Conservation (phyloP, 2,797 vertebrate genomes). For the Crocodylus rhombifer region DNA sequence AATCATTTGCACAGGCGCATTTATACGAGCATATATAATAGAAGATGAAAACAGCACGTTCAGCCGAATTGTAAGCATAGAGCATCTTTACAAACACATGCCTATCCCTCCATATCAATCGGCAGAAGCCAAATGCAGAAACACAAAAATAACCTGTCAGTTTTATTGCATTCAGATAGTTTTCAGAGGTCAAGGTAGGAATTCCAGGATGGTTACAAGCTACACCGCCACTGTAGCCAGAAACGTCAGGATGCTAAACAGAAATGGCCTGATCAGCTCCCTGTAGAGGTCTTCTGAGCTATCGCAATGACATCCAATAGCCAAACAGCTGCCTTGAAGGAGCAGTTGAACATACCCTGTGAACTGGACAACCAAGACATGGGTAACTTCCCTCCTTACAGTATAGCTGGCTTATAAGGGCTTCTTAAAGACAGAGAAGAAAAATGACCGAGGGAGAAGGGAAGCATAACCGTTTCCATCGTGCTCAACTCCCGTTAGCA, state of each 20-base stretch:
- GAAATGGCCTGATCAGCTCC: neutral
- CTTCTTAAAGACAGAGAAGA: neutral
- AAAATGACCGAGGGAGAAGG: neutral
- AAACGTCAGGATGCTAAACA: rapidly evolving
- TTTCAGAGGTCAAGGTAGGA: neutral
- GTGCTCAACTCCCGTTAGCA: neutral
- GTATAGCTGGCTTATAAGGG: neutral
- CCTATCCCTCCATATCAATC: neutral
- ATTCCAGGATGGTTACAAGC: neutral
- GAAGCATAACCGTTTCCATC: neutral
- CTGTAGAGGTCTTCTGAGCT: rapidly evolving
- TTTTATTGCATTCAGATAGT: neutral
- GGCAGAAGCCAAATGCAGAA: neutral
- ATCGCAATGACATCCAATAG: neutral
- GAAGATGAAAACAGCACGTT: neutral
- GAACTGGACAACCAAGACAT: neutral
- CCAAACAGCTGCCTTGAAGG: neutral
- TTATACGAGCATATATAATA: neutral
- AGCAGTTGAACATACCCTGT: neutral
- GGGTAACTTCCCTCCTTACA: neutral
- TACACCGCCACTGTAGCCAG: neutral
- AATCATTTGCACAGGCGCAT: neutral
- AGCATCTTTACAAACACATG: neutral
- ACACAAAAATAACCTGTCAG: neutral
- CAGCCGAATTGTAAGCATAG: neutral